These are phyloP conservation scores for Cydia pomonella DNA, from an alignment of 1,140 invertebrate genomes.

Conservation along the genomic window DNA sequence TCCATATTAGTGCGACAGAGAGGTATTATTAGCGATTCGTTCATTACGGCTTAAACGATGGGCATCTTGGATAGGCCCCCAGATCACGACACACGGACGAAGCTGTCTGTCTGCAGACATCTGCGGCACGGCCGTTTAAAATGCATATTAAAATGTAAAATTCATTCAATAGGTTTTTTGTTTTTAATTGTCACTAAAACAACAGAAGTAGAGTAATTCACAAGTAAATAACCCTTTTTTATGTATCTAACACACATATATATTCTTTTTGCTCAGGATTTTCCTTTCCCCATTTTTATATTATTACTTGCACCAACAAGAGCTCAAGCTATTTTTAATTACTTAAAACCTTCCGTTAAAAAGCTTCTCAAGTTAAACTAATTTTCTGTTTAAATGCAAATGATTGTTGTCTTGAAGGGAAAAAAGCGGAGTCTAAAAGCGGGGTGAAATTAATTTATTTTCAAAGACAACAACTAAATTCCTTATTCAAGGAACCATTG, in stretches of 20 bases:
- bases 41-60: too few relatives aligned
- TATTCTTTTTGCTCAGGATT: not conserved
- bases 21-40: too few relatives aligned
- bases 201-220: not conserved
- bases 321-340: constrained; percentile 2
- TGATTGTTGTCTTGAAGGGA: constrained; percentile 1
- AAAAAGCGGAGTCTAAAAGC: not conserved
- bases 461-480: constrained; percentile 26
- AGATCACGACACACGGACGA: too few relatives aligned
- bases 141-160: too few relatives aligned
- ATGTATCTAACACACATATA: too few relatives aligned
- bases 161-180: too few relatives aligned
- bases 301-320: not conserved
- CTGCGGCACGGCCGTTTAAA: too few relatives aligned
- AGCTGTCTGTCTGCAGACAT: too few relatives aligned
- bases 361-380: constrained; percentile 18
- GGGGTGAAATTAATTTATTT: constrained; percentile 26
- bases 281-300: not conserved
- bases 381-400: constrained; percentile 28
- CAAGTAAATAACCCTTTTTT: not conserved
- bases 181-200: too few relatives aligned
- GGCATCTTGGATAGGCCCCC: too few relatives aligned
- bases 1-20: too few relatives aligned
- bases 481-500: constrained; percentile 16
- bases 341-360: constrained; percentile 1